Conservation (phyloP, 2,797 vertebrate species). For the Gymnocypris eckloni region DNA sequence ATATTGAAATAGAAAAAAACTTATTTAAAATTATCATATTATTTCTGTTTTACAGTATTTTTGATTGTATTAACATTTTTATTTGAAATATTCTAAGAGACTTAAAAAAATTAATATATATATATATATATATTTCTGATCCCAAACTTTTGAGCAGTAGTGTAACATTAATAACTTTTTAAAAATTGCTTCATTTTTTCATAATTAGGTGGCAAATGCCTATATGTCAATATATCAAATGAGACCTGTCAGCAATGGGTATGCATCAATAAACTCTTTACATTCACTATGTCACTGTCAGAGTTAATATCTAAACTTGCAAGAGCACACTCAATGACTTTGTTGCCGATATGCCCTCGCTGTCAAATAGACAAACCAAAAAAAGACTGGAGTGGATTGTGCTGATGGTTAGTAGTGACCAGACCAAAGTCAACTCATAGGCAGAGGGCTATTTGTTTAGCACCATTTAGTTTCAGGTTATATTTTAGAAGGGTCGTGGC, state of each 20-base stretch:
- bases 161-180: slow-evolving; percentile 19
- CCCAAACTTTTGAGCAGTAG: background rate
- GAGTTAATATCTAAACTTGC: slow-evolving; percentile 61
- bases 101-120: background rate
- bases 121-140: background rate
- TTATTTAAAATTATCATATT: background rate
- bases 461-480: slow-evolving; percentile 57
- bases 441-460: slow-evolving; percentile 61
- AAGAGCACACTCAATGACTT: slow-evolving; percentile 65
- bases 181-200: slow-evolving; percentile 26
- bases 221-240: slow-evolving; percentile 20
- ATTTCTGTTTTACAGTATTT: background rate
- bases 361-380: slow-evolving; percentile 44
- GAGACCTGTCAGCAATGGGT: slow-evolving; percentile 21
- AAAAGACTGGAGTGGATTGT: slow-evolving; percentile 68
- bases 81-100: background rate
- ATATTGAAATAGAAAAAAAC: background rate
- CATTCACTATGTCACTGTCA: slow-evolving; percentile 46
- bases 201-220: slow-evolving; percentile 19
- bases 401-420: slow-evolving; percentile 75
- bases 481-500: slow-evolving; percentile 53
- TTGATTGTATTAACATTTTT: background rate
- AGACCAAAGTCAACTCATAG: slow-evolving; percentile 73
- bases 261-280: slow-evolving; percentile 23
- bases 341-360: slow-evolving; percentile 61